Evolutionary conservation across 2,113 vertebrate species (phyloP), one percentile per base, ranked within the genome.

Genomic region (Carlito syrichta): DNA sequence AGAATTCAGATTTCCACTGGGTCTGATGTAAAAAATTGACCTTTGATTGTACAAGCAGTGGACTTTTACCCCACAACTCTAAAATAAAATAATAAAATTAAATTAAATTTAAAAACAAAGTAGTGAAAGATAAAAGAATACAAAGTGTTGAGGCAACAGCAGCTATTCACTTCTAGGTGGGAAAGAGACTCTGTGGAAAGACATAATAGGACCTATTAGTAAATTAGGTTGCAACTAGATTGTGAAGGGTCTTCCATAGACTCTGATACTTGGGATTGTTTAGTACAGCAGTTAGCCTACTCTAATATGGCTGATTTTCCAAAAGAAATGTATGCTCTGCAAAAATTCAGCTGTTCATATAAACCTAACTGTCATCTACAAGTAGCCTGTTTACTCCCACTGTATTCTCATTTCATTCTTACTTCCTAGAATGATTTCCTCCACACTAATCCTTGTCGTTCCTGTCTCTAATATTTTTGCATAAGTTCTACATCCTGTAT

Each of bases 381-480:
- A 68, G 90, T 6, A 83, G 43, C 45, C 32, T 54, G 50, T 11
- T 60, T 76, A 56, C 3, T 54, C 17, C 32, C 43, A 66, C 27
- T 38, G 16, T 48, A 54, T 89, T 86, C 78, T 91, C 40, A 76
- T 48, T 92, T 86, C 56, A 83, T 73, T 52, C 50, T 48, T 52
- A 40, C 66, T 79, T 76, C 40, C 40, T 85, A 89, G 62, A 82
- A 76, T 45, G 30, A 95, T 50, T 54, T 88, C 43, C 48, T 52
- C 60, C 50, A 82, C 52, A 62, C 54, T 54, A 78, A 89, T 83
- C 45, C 86, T 93, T 83, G 38, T 76, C 52, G 43, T 96, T 91
- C 60, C 71, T 76, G 85, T 40, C 62, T 74, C 87, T 94, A 69
- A 78, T 68, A 92, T 48, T 86, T 96, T 27, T 96, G 89, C 62